Evolutionary conservation across 2,888 invertebrate genomes (phyloP).

Genomic region (Ceraclea dissimilis): DNA sequence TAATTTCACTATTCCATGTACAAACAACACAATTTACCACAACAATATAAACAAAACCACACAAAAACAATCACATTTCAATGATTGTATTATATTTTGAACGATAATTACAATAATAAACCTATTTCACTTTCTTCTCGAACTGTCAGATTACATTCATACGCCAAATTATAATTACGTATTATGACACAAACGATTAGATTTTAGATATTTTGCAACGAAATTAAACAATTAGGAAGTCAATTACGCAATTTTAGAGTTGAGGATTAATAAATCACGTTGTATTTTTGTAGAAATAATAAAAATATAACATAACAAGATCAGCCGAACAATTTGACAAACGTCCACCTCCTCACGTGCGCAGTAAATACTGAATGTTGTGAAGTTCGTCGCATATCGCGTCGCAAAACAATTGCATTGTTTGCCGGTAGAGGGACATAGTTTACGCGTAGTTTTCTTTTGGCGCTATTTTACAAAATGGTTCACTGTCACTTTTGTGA

Average conservation of each 20-base stretch:
- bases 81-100: conserved; percentile 6
- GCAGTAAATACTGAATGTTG: conserved; percentile 9
- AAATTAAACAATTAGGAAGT: too few relatives aligned
- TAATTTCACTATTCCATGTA: neutral
- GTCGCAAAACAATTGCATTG: neutral
- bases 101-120: conserved; percentile 4
- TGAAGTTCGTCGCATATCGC: conserved; percentile 9
- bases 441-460: too few relatives aligned
- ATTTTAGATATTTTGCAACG: too few relatives aligned
- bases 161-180: too few relatives aligned
- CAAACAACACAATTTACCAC: conserved; percentile 6
- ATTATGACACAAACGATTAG: too few relatives aligned
- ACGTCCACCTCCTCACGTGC: conserved; percentile 5
- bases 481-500: too few relatives aligned
- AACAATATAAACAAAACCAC: conserved; percentile 1
- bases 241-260: too few relatives aligned
- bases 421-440: neutral
- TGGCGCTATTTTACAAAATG: too few relatives aligned
- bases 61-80: conserved; percentile 19
- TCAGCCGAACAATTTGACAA: neutral
- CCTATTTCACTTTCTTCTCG: conserved; percentile 13
- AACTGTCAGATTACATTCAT: conserved; percentile 7
- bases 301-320: conserved; percentile 1
- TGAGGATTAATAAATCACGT: too few relatives aligned
- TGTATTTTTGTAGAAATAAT: too few relatives aligned